phyloP scores from a whole-genome alignment of 2,888 invertebrate species.

The Lottia gigantea region DNA sequence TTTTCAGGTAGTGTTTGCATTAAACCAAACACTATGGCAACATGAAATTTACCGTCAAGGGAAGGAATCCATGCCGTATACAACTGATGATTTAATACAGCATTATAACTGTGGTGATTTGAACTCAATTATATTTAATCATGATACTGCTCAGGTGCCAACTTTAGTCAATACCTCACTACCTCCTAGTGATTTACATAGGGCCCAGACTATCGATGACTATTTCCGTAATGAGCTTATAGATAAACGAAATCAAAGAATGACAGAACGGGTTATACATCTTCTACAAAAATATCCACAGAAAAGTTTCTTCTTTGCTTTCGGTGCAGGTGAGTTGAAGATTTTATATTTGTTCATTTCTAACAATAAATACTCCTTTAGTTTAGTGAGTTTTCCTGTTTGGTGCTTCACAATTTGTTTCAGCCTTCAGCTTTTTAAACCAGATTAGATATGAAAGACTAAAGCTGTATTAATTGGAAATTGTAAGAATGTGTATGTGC shows the following conservation, averaged over 20 bases:
- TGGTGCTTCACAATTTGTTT: no score
- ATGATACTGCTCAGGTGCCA: constrained; percentile 64
- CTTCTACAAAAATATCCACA: constrained; percentile 69
- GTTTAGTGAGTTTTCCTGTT: no score
- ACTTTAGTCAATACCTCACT: constrained; percentile 63
- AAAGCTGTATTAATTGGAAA: no score
- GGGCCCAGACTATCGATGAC: constrained; percentile 68
- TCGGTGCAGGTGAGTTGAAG: constrained; percentile 70
- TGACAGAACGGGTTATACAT: constrained; percentile 69
- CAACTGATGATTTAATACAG: constrained; percentile 68
- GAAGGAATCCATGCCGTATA: constrained; percentile 47
- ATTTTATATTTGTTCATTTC: neutral
- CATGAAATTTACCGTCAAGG: constrained; percentile 66
- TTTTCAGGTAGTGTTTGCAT: constrained; percentile 69
- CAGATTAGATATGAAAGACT: no score
- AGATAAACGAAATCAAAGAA: constrained; percentile 70
- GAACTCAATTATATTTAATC: constrained; percentile 67
- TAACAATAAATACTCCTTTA: no score
- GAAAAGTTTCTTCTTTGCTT: constrained; percentile 71
- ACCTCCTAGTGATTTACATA: constrained; percentile 54
- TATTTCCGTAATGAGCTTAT: constrained; percentile 72
- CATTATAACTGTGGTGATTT: constrained; percentile 71
- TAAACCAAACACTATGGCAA: constrained; percentile 69
- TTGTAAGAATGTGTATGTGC: no score
- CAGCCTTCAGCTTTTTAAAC: no score